Evolutionary conservation across 2,797 vertebrate species (phyloP).

Genomic region (Sebastiscus albofasciatus): DNA sequence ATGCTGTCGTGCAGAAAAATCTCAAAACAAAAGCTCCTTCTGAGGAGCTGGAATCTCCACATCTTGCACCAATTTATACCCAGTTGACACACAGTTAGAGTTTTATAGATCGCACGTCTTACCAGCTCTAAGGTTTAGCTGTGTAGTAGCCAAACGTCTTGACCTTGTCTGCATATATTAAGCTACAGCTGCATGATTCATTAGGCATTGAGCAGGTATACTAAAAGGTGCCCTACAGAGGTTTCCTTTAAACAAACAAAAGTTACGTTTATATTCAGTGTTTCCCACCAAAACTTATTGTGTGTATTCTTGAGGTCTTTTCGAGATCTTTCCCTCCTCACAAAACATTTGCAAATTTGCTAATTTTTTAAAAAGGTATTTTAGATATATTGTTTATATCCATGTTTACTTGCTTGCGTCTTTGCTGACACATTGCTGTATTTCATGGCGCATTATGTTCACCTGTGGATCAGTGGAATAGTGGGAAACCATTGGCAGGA

Average conservation of each 20-base stretch:
- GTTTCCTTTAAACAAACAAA: background rate
- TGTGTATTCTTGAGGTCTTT: background rate
- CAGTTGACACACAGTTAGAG: background rate
- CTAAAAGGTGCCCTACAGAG: background rate
- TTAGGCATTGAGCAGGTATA: background rate
- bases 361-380: background rate
- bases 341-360: background rate
- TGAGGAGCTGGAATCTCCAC: background rate
- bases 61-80: background rate
- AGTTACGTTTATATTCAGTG: background rate
- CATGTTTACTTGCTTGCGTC: background rate
- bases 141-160: background rate
- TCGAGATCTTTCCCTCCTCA: background rate
- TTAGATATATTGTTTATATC: background rate
- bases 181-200: background rate
- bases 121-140: background rate
- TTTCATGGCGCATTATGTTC: background rate
- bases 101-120: background rate
- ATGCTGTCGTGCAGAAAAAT: background rate
- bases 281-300: background rate
- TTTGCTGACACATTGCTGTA: background rate
- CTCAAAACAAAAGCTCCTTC: background rate
- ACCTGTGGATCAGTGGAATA: background rate
- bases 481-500: background rate
- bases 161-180: background rate